Evolutionary conservation across 2,113 vertebrate genomes (phyloP).

Genomic region (Phalacrocorax aristotelis): DNA sequence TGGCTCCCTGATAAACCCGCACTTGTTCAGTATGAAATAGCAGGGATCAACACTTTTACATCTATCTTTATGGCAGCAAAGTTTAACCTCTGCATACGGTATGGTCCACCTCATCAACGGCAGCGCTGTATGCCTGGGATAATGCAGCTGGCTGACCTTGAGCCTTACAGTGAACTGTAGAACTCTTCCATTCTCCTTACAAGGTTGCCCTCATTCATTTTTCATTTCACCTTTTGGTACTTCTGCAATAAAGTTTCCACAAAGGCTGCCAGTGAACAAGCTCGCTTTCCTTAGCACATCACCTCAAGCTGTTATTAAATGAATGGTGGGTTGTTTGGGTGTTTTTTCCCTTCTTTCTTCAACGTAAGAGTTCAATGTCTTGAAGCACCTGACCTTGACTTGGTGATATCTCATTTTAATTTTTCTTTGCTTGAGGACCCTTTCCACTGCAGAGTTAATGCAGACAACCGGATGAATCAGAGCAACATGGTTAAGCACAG

Average conservation of each 20-base stretch:
- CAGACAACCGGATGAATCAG: not conserved
- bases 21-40: not conserved
- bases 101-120: not conserved
- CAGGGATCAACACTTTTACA: not conserved
- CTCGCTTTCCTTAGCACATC: slow-evolving; percentile 11
- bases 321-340: not conserved
- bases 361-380: not conserved
- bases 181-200: not conserved
- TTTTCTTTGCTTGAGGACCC: not conserved
- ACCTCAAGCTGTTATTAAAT: not conserved
- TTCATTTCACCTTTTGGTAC: slow-evolving; percentile 66
- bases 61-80: not conserved
- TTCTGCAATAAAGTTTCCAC: slow-evolving; percentile 69
- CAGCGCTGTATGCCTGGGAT: not conserved
- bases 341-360: not conserved
- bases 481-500: not conserved
- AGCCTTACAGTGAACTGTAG: not conserved
- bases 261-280: slow-evolving; percentile 60
- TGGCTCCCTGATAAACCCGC: not conserved
- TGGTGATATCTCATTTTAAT: not conserved
- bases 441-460: not conserved
- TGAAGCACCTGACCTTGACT: not conserved
- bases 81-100: not conserved
- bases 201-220: slow-evolving; percentile 68
- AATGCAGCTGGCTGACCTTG: not conserved